Conservation (phyloP, 2,113 vertebrate species). For the Drymodes brunneopygia region DNA sequence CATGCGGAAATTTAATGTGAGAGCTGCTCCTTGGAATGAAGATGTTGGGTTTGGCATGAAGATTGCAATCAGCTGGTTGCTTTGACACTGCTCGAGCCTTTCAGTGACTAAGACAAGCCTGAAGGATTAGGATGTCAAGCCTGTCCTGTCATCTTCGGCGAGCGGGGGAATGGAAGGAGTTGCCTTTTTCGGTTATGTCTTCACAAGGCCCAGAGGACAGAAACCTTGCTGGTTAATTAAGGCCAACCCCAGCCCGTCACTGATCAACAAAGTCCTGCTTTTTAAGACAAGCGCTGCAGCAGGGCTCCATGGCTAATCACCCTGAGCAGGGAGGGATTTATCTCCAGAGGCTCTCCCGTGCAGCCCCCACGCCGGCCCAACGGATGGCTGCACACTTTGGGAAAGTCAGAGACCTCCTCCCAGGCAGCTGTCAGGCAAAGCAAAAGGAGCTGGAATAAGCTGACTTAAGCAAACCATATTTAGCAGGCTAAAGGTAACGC, state of each 20-base stretch:
- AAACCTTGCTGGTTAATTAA: slow-evolving; percentile 39
- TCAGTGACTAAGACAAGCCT: slow-evolving; percentile 72
- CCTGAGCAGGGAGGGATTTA: slow-evolving; percentile 60
- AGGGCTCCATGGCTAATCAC: slow-evolving; percentile 56
- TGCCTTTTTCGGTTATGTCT: slow-evolving; percentile 34
- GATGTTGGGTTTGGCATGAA: slow-evolving; percentile 72
- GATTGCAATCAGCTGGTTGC: slow-evolving; percentile 67
- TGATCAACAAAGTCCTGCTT: slow-evolving; percentile 45
- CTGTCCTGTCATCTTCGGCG: slow-evolving; percentile 71
- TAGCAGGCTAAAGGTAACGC: slow-evolving; percentile 58
- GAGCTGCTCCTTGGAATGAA: slow-evolving; percentile 69
- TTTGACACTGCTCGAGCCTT: slow-evolving; percentile 69
- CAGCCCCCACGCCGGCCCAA: slow-evolving; percentile 40
- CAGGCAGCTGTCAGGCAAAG: slow-evolving; percentile 72
- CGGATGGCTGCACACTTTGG: slow-evolving; percentile 73
- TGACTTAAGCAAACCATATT: slow-evolving; percentile 74
- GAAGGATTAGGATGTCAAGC: slow-evolving; percentile 81
- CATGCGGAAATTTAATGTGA: slow-evolving; percentile 57
- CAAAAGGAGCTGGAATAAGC: slow-evolving; percentile 67
- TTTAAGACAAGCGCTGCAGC: slow-evolving; percentile 13
- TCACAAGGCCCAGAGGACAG: slow-evolving; percentile 20
- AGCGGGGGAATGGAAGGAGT: neutral
- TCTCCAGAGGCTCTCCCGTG: slow-evolving; percentile 69
- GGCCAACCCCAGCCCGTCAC: neutral
- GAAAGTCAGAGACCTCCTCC: slow-evolving; percentile 70